Evolutionary conservation across 2,888 invertebrate species (phyloP).

Genomic region (Diachrysia chrysitis): DNA sequence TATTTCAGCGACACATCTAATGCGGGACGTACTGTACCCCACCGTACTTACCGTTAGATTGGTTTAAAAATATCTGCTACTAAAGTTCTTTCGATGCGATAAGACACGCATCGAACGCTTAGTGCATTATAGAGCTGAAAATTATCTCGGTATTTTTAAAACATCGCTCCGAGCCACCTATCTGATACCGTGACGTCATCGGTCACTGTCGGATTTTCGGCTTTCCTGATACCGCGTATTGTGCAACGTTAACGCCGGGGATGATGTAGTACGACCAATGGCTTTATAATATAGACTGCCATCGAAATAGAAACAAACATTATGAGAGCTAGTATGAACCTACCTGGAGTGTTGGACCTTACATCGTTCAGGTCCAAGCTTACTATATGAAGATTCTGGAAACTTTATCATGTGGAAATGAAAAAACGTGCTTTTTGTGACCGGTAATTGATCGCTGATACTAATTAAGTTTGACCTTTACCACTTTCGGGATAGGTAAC

Average conservation of each 20-base stretch:
- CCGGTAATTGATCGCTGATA: conserved; percentile 18
- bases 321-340: too few species aligned
- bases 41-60: too few species aligned
- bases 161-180: background rate
- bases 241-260: background rate
- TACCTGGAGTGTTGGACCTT: background rate
- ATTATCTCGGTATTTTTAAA: too few species aligned
- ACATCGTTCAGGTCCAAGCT: background rate
- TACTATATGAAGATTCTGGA: background rate
- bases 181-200: background rate
- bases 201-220: background rate
- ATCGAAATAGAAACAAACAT: background rate
- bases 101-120: too few species aligned
- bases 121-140: too few species aligned
- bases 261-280: background rate
- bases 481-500: background rate
- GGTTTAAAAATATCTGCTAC: too few species aligned
- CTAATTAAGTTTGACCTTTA: conserved; percentile 21
- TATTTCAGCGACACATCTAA: too few species aligned
- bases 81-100: too few species aligned
- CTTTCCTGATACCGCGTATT: background rate
- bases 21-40: too few species aligned
- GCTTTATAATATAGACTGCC: background rate
- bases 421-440: background rate
- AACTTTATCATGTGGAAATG: background rate